These are phyloP conservation scores for Eilema sororculum DNA, from an alignment of 2,888 invertebrate species.

Conservation along the genomic window DNA sequence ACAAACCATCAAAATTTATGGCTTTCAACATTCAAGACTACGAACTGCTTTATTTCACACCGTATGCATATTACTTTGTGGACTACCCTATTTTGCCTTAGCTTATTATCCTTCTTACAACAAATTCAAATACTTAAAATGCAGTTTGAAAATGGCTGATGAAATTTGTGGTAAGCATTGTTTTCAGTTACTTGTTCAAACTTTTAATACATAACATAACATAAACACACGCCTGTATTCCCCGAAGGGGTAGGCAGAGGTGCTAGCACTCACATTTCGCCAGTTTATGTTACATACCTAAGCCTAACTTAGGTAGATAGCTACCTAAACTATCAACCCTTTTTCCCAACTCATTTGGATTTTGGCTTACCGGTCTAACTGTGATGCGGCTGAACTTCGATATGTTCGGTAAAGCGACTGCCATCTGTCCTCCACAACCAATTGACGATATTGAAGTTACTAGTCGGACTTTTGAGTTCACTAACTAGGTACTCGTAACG, in stretches of 20 bases:
- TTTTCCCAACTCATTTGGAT: not conserved
- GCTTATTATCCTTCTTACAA: slow-evolving; percentile 87
- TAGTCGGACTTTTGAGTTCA: too few relatives aligned
- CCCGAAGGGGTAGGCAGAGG: too few relatives aligned
- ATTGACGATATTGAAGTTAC: too few relatives aligned
- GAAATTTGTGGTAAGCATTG: slow-evolving; percentile 84
- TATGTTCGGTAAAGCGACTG: too few relatives aligned
- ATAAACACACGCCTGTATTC: too few relatives aligned
- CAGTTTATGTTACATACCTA: too few relatives aligned
- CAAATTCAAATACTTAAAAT: slow-evolving; percentile 84
- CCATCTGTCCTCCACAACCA: too few relatives aligned
- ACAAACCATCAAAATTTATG: slow-evolving; percentile 81
- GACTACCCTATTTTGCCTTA: slow-evolving; percentile 86
- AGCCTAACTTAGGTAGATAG: not conserved
- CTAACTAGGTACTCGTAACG: too few relatives aligned
- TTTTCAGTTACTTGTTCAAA: not conserved
- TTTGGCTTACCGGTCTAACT: too few relatives aligned
- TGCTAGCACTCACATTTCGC: too few relatives aligned
- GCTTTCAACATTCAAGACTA: slow-evolving; percentile 80
- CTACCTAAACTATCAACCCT: not conserved
- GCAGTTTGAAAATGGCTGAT: slow-evolving; percentile 86
- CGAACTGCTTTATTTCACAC: slow-evolving; percentile 82
- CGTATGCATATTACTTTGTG: slow-evolving; percentile 81
- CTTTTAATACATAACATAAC: too few relatives aligned
- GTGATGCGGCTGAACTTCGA: too few relatives aligned